Percentiles rank a stretch among this genome's conserved stretches.
phyloP scores from a whole-genome alignment of 1,140 invertebrate species.

The Bombus impatiens region DNA sequence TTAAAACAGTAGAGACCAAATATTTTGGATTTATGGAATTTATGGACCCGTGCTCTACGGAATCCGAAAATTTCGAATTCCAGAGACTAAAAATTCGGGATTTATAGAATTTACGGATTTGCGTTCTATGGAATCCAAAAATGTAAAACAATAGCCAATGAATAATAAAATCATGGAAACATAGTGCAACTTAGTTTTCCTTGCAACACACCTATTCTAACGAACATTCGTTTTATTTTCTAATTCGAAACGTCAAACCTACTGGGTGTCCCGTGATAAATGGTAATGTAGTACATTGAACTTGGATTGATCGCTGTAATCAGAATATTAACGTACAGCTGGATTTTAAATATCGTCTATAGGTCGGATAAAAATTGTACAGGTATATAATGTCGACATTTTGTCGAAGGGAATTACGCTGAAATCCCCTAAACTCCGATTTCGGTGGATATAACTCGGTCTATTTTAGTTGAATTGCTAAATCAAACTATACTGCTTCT shows the following conservation, averaged over 20 bases:
- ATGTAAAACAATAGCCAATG: background rate
- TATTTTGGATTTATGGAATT: background rate
- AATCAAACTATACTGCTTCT: background rate
- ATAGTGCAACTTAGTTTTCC: background rate
- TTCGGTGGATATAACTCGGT: background rate
- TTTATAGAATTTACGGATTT: background rate
- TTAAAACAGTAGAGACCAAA: background rate
- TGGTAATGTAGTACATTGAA: background rate
- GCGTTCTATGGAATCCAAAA: background rate
- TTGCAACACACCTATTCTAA: background rate
- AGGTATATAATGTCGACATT: background rate
- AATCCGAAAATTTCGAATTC: too few relatives aligned
- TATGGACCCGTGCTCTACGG: too few relatives aligned
- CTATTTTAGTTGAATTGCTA: constrained; percentile 10
- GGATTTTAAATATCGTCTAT: background rate
- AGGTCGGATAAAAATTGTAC: background rate
- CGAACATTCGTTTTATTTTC: background rate
- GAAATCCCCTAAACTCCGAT: background rate
- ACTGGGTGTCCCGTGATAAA: background rate
- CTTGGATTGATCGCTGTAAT: background rate
- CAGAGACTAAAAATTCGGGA: background rate
- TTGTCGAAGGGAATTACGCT: background rate
- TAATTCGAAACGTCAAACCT: background rate
- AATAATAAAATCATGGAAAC: too few relatives aligned
- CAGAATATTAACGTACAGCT: background rate